Base-by-base conservation (phyloP, 2,113 vertebrate genomes). In the Orthonyx spaldingii region DNA sequence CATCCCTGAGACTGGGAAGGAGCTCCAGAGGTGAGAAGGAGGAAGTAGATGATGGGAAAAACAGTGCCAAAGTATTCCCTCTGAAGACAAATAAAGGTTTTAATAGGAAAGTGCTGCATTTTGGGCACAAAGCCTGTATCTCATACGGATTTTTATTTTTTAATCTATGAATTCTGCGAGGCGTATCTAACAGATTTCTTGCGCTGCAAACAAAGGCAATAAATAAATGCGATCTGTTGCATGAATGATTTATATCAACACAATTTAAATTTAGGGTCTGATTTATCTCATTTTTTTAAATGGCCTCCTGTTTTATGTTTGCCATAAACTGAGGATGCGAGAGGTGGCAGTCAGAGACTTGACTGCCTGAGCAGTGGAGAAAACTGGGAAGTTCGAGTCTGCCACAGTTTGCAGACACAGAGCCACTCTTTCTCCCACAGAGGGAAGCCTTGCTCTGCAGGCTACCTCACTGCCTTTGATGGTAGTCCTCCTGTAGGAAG, bases 181-280 rank as follows among this genome's bases (percentile, higher is more conserved):
- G 82, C 64, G 17, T 49, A 85, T 84, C 83, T 93, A 87, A 92
- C 94, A 92, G 75, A 80, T 96, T 94, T 60, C 75, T 92, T 72
- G 49, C 1, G 5, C 80, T 68, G 42, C 50, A 81, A 75, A 89
- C 79, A 96, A 94, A 86, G 78, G 64, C 80, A 87, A 93, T 92
- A 97, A 97, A 97, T 90, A 94, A 94, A 88, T 65, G 75, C 89
- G 94, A 89, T 93, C 90, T 94, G 94, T 94, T 94, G 76, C 76
- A 94, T 89, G 78, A 95, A 90, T 93, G 86, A 93, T 96, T 96
- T 94, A 90, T 93, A 82, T 21, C 80, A 55, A 35, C 35, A 46
- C 78, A 68, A 92, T 95, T 96, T 91, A 83, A 92, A 96, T 94
- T 89, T 96, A 94, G n/a, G n/a, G 71, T 52, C 88, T 96, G 81